Percentiles rank a stretch among this genome's conserved stretches.
phyloP scores from a whole-genome alignment of 2,888 invertebrate species.

The Tipula lateralis region DNA sequence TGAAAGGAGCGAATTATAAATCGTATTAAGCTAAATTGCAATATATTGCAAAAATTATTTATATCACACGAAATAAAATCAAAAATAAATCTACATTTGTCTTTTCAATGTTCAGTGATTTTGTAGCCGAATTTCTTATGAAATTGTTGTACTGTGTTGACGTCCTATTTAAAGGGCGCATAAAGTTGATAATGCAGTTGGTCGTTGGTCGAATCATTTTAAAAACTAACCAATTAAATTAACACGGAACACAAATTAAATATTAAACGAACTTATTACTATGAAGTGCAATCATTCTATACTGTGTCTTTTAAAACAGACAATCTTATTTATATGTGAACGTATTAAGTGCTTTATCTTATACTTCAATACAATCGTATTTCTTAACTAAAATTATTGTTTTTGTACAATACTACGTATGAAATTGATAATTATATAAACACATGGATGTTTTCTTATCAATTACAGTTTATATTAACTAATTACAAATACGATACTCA shows the following conservation, averaged over 20 bases:
- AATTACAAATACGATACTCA: background rate
- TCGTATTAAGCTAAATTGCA: too few relatives aligned
- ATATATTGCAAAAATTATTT: background rate
- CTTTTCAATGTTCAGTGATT: background rate
- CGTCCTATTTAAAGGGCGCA: background rate
- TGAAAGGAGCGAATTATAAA: background rate
- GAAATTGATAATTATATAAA: background rate
- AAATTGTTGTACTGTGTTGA: background rate
- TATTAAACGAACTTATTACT: background rate
- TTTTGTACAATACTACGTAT: background rate
- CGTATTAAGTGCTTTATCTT: background rate
- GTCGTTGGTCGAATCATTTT: background rate
- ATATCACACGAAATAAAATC: background rate
- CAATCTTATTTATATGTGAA: background rate
- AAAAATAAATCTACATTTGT: background rate
- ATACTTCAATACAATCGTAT: background rate
- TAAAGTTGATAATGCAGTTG: conserved; percentile 19
- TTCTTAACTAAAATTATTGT: background rate
- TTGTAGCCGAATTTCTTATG: background rate
- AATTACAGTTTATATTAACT: background rate
- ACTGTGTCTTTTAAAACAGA: background rate
- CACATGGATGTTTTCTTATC: background rate
- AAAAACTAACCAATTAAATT: background rate
- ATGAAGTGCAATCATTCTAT: background rate
- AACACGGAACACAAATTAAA: background rate